Conservation (phyloP, 2,113 vertebrate genomes). For the Gila orcuttii region DNA sequence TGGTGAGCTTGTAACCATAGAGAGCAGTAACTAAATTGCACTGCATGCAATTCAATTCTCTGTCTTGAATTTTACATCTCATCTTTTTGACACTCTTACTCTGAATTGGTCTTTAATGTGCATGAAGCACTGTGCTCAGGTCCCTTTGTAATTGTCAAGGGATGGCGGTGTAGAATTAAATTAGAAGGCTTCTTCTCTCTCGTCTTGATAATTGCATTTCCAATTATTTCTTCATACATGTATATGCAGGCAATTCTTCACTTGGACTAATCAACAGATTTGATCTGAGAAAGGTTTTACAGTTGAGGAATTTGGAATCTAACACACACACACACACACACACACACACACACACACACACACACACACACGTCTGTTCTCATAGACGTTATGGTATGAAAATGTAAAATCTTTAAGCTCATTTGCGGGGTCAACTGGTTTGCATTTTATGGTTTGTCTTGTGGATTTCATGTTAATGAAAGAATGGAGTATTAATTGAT, state of each 20-base stretch:
- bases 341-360: neutral
- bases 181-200: slow-evolving; percentile 11
- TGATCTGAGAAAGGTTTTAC: slow-evolving; percentile 26
- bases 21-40: slow-evolving; percentile 15
- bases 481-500: slow-evolving; percentile 59
- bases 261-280: slow-evolving; percentile 9
- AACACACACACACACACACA: neutral
- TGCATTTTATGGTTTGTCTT: slow-evolving; percentile 53
- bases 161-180: slow-evolving; percentile 33
- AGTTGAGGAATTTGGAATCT: neutral
- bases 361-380: neutral
- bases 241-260: slow-evolving; percentile 24
- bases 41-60: neutral
- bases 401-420: slow-evolving; percentile 57
- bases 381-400: slow-evolving; percentile 13
- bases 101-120: slow-evolving; percentile 2
- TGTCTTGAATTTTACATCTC: neutral
- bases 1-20: neutral
- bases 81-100: slow-evolving; percentile 13
- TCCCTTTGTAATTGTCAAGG: slow-evolving; percentile 25
- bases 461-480: slow-evolving; percentile 63
- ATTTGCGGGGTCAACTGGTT: slow-evolving; percentile 51
- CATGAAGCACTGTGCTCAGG: neutral
- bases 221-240: slow-evolving; percentile 32
- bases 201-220: slow-evolving; percentile 36